Percentiles rank a stretch among this genome's conserved stretches.
phyloP scores from a whole-genome alignment of 2,113 vertebrate species.

The Crotalus viridis region DNA sequence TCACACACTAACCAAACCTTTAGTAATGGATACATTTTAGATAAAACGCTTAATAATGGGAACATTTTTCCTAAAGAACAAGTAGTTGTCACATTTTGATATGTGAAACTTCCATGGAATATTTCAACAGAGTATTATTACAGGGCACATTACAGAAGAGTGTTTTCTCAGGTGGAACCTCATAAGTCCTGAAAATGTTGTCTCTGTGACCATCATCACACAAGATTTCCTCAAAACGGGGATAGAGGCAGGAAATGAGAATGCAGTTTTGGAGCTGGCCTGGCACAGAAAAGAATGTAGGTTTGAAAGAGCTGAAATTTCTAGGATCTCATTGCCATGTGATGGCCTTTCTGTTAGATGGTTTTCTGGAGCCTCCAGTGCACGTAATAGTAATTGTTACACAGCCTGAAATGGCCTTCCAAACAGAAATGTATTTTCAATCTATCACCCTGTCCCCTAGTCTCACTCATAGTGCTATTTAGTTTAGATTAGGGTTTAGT shows the following conservation, averaged over 20 bases:
- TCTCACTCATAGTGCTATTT: neutral
- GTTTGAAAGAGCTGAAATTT: neutral
- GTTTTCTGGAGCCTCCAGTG: neutral
- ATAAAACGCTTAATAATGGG: neutral
- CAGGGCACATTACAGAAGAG: accelerated
- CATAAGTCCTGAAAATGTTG: neutral
- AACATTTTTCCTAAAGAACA: neutral
- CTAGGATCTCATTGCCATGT: neutral
- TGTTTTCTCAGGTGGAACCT: neutral
- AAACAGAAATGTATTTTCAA: neutral
- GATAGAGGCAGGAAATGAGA: neutral
- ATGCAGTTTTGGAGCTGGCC: neutral
- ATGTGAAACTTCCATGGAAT: neutral
- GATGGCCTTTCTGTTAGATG: neutral
- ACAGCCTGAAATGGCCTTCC: neutral
- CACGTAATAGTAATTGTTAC: neutral
- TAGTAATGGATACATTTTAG: too few relatives aligned
- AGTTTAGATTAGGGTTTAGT: neutral
- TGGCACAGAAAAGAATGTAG: neutral
- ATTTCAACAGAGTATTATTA: neutral
- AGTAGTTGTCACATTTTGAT: neutral
- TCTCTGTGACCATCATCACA: neutral
- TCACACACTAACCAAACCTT: neutral
- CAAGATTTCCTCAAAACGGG: neutral
- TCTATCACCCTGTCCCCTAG: neutral